These are phyloP conservation scores for Chaetogeoica ovagalla DNA, from an alignment of 2,888 invertebrate species.

Conservation along the genomic window DNA sequence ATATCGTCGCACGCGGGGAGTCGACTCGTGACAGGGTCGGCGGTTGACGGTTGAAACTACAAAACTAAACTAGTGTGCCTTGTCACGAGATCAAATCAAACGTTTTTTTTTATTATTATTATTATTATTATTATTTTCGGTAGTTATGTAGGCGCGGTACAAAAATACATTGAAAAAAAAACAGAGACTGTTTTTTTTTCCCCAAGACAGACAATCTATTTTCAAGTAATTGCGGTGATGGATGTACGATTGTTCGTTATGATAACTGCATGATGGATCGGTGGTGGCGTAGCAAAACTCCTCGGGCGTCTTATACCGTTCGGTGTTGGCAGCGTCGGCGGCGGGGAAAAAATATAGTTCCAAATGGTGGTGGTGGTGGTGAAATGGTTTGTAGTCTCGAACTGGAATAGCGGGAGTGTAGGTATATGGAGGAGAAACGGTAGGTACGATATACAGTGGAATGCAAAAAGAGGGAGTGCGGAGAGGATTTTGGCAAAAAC, in stretches of 20 bases:
- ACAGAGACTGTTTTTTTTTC: not conserved
- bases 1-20: too few species aligned
- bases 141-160: not conserved
- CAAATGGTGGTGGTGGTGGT: not conserved
- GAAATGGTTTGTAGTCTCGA: not conserved
- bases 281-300: not conserved
- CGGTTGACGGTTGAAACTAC: not conserved
- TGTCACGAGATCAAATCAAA: conserved; percentile 35
- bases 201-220: conserved; percentile 1
- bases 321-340: not conserved
- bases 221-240: conserved; percentile 35
- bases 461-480: not conserved
- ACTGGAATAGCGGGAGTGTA: too few species aligned
- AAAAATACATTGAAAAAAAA: not conserved
- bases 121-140: too few species aligned
- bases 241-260: conserved; percentile 39
- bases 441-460: not conserved
- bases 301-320: not conserved
- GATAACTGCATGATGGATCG: conserved; percentile 40
- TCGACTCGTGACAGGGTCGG: too few species aligned
- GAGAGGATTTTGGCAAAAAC: conserved; percentile 6
- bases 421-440: not conserved
- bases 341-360: not conserved
- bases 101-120: not conserved
- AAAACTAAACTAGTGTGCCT: not conserved